Base-by-base conservation (phyloP, 53 echinoderm and acorn worm species). In the Astropecten irregularis region DNA sequence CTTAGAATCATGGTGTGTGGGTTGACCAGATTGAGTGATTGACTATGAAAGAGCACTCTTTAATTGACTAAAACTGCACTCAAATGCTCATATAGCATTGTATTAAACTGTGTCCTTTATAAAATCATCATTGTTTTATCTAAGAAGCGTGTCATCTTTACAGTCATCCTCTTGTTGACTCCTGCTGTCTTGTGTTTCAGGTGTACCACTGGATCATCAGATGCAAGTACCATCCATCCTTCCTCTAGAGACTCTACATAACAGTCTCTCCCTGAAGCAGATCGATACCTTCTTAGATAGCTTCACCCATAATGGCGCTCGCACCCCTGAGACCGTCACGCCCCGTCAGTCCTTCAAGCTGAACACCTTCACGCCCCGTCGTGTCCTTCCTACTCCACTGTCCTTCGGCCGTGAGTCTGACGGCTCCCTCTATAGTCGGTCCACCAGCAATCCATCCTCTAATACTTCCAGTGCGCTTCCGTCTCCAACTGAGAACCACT, bases 171-270 rank as follows among this genome's bases (percentile, higher is more conserved):
- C 42, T 11, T 6, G 42, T 42, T 42, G 6, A 42, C 42, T 42
- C 28, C 13, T 25, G 21, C 3, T 25, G 3, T 9, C 28, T 4
- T 22, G 4, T 23, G 2, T 64, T 64, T 15, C 26, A 84, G 84
- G 84, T 62, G 25, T 84, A 48, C 84, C 82, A 89, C 76, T 96
- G 16, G 97, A 96, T 53, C 86, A 89, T 38, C 91, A 94, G 68
- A 89, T 93, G 67, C 87, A 91, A 34, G 90, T 96, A 44, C 85
- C 97, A 19, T 96, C 97, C 18, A 85, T 96, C 58, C 87, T 92
- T 21, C 88, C 97, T 3, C 65, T 96, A 46, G 97, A 96, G 77
- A 96, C 97, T 7, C 82, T 96, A 2, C 97, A 96, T 72, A 96
- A 96, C 86, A 83, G 77, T 19, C 86, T 96, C 28, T 96, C 97